A percentile compares a stretch with the other conserved stretches of the same genome.
Conservation (phyloP, 2,797 vertebrate genomes). For the Thamnophis elegans region DNA sequence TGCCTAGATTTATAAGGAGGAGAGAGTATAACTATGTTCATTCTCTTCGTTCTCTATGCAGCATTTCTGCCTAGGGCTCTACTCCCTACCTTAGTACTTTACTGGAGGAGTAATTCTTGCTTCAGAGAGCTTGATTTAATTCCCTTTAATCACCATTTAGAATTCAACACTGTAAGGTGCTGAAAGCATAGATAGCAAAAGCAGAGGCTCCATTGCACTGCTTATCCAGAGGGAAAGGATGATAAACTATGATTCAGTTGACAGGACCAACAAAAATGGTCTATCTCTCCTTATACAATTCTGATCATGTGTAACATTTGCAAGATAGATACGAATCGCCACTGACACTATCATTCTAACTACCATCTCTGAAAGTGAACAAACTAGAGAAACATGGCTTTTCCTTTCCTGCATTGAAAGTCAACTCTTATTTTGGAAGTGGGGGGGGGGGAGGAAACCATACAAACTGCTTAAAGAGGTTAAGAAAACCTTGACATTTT, state of each 20-base stretch:
- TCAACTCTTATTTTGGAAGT: background rate
- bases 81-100: no score
- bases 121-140: background rate
- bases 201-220: background rate
- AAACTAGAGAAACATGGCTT: background rate
- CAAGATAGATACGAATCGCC: background rate
- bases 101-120: background rate
- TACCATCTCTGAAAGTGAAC: background rate
- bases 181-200: background rate
- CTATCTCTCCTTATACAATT: background rate
- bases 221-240: background rate
- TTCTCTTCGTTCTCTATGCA: no score
- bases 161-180: no score
- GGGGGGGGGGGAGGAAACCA: background rate
- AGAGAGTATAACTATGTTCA: background rate
- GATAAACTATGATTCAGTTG: background rate
- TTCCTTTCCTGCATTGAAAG: background rate
- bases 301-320: background rate
- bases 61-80: background rate
- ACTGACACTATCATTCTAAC: background rate
- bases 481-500: background rate
- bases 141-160: background rate
- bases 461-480: background rate
- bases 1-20: background rate
- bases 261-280: background rate